Base-by-base conservation (phyloP, 2,797 vertebrate genomes). In the Coregonus ussuriensis region DNA sequence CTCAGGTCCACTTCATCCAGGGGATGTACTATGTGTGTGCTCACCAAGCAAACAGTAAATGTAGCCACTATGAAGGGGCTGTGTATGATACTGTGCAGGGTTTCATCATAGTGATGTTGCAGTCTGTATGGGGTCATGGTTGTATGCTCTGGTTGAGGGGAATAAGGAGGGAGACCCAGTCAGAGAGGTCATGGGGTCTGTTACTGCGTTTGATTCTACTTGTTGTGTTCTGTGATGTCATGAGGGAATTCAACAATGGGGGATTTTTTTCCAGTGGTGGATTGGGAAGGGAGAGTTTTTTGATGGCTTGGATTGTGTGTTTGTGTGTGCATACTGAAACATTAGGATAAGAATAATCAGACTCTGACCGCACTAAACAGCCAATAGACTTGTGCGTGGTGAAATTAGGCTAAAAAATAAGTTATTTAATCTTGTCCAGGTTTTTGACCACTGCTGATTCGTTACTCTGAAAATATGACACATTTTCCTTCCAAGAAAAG, bases 71-170 rank as follows among this genome's bases (percentile, higher is more conserved):
- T 25, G 25, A 25, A 25, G 25, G 25, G 25, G 25, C 25, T 25
- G 25, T 25, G 71, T 47, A 16, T 53, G 71, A 63, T 59, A 35
- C 25, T 67, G 41, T 56, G 66, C 56, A 53, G 47, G 74, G 54
- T 71, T 35, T 47, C 13, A 33, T 15, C 33, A 71, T 15, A 9
- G 5, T 5, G 65, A 51, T 52, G 37, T 71, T 47, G 69, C 16
- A 21, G 35, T 7, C 15, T 59, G 4, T 29, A 25, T 0, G 37
- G 52, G 18, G 52, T 51, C 16, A 66, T 14, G 16, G 35, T 4
- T 33, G 62, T 4, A 21, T 63, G 59, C 16, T 35, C 31, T 47
- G 70, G 65, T 33, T 59, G 29, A 59, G 25, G 18, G 47, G 41
- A 51, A 11, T 31, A 47, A 41, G 18, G 69, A 16, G 25, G 52